phyloP scores from a whole-genome alignment of 2,888 invertebrate genomes.

The Bombylius discolor region DNA sequence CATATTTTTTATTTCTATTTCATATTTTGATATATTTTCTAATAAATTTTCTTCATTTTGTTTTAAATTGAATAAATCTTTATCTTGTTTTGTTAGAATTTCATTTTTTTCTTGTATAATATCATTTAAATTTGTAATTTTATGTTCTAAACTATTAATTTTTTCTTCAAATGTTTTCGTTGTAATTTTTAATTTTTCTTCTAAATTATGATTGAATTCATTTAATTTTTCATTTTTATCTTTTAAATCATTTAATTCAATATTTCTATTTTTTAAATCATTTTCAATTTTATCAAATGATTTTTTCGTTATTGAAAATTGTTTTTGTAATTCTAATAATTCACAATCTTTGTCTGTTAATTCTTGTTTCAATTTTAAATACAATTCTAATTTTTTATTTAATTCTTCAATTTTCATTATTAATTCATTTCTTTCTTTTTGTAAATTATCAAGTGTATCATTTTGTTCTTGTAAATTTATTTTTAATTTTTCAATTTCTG shows the following conservation, averaged over 20 bases:
- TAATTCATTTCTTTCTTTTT: conserved; percentile 36
- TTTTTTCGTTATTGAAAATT: conserved; percentile 12
- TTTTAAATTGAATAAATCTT: conserved; percentile 23
- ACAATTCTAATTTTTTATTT: conserved; percentile 18
- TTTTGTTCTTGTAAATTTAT: conserved; percentile 39
- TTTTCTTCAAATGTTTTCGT: neutral
- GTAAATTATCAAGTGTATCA: conserved; percentile 37
- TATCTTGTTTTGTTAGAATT: conserved; percentile 22
- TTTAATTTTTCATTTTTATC: conserved; percentile 29
- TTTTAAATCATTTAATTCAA: conserved; percentile 9
- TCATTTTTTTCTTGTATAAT: conserved; percentile 18
- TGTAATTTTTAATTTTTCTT: too few relatives aligned
- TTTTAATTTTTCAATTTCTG: conserved; percentile 39
- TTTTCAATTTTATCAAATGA: conserved; percentile 15
- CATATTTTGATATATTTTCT: conserved; percentile 22
- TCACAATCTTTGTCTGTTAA: conserved; percentile 18
- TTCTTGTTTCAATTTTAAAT: conserved; percentile 4
- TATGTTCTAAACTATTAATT: conserved; percentile 9
- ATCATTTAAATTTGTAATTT: conserved; percentile 14
- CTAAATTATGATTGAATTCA: too few relatives aligned
- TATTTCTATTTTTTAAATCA: conserved; percentile 28
- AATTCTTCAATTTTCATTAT: conserved; percentile 38
- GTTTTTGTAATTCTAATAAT: conserved; percentile 32
- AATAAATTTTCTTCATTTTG: conserved; percentile 24
- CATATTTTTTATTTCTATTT: conserved; percentile 22